Base-by-base conservation (phyloP, 2,113 vertebrate species). In the Tupaia chinensis region DNA sequence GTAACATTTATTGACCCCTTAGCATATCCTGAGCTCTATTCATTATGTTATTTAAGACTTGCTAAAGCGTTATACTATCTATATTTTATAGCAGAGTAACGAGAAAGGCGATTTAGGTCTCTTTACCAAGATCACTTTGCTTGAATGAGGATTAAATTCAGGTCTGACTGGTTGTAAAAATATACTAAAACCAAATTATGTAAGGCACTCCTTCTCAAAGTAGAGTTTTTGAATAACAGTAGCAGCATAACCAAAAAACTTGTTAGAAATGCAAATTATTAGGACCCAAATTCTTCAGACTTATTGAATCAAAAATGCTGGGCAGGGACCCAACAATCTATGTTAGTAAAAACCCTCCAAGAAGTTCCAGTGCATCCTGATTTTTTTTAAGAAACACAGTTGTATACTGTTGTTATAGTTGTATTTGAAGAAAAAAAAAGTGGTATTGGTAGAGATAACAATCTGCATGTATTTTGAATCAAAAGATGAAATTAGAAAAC, bases 311-410 rank as follows among this genome's bases (percentile, higher is more conserved):
- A 90, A 89, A 92, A 87, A 13, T 8, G 56, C 19, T 61, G 44
- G 17, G 27, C 25, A 56, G 7, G n/a, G 82, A 54, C 4, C 6
- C 23, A 92, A 27, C 19, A 92, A 93, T 88, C 17, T 66, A 13
- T 78, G 25, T 61, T 82, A 70, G 70, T 58, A 15, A 54, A 83
- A 94, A 5, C 3, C 1, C 15, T 82, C 6, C 58, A 76, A 7
- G 12, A 0, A 27, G 91, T 91, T 95, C 10, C 70, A 32, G 27
- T 81, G 10, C 7, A 11, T 10, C 27, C 27, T 91, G 58, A 60
- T 19, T 16, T 86, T 91, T 91, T 86, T 91, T 91, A 85, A 77
- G 54, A 97, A 81, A 14, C 34, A 77, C 3, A 7, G 1, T 63
- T 79, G 17, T 79, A 6, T 7, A 69, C 23, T 66, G 5, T 5